A percentile compares a stretch with the other conserved stretches of the same genome.
Conservation (phyloP, 2,797 vertebrate species). For the Molossus alvarezi region DNA sequence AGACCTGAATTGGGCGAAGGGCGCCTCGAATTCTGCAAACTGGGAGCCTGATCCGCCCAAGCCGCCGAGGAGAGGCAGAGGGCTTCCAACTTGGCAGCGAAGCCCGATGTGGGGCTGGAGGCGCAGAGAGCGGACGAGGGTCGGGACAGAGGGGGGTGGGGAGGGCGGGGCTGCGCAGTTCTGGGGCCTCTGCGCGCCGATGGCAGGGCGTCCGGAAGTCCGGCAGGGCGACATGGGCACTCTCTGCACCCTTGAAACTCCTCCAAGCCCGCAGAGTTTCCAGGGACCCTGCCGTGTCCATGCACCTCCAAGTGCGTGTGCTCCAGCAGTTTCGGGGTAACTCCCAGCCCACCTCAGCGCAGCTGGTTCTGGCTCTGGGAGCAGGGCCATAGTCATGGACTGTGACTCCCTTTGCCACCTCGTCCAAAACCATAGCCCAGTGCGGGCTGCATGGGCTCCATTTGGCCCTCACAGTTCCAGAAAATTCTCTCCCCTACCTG, state of each 20-base stretch:
- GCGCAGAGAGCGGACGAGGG: not conserved
- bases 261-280: not conserved
- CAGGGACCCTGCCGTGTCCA: not conserved
- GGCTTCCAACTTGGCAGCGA: not conserved
- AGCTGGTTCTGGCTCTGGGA: not conserved
- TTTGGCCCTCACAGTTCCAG: not conserved
- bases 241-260: not conserved
- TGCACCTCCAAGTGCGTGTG: not conserved
- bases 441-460: not conserved
- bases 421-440: not conserved
- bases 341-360: rapidly evolving
- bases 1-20: not conserved
- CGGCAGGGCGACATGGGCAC: not conserved
- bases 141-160: not conserved
- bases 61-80: not conserved
- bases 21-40: not conserved
- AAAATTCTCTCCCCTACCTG: not conserved
- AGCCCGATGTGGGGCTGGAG: not conserved
- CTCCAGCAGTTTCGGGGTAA: not conserved
- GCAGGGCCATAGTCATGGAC: too few species aligned
- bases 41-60: not conserved
- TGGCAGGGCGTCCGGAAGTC: too few species aligned
- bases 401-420: not conserved
- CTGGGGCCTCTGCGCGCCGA: not conserved
- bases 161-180: not conserved